Conservation (phyloP, 2,113 vertebrate genomes). For the Eurystomus gularis region DNA sequence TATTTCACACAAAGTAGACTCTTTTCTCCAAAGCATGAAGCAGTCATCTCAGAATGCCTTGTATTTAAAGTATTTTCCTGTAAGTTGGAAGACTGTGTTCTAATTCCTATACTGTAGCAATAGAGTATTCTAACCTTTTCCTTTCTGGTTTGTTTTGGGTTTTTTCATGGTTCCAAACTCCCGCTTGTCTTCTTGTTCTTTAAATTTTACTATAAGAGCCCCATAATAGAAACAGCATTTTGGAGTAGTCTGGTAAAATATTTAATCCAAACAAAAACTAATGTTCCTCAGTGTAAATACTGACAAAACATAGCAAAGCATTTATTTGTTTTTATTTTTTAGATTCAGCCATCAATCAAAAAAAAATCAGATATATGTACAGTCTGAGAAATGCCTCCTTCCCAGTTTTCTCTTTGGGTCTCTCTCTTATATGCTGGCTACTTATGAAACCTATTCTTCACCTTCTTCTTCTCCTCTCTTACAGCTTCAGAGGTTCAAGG, state of each 20-base stretch:
- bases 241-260: neutral
- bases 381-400: neutral
- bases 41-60: neutral
- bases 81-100: neutral
- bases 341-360: neutral
- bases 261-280: neutral
- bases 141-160: neutral
- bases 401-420: neutral
- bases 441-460: neutral
- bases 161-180: neutral
- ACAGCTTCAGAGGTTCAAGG: neutral
- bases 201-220: neutral
- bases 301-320: neutral
- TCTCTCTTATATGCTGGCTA: neutral
- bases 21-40: neutral
- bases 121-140: neutral
- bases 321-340: neutral
- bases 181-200: neutral
- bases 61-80: neutral
- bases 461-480: neutral
- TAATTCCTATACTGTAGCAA: neutral
- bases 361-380: neutral
- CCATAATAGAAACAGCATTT: neutral
- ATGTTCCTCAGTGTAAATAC: neutral
- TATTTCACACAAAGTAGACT: neutral